Conservation (phyloP, 2,888 invertebrate genomes). For the Stenodema calcarata region DNA sequence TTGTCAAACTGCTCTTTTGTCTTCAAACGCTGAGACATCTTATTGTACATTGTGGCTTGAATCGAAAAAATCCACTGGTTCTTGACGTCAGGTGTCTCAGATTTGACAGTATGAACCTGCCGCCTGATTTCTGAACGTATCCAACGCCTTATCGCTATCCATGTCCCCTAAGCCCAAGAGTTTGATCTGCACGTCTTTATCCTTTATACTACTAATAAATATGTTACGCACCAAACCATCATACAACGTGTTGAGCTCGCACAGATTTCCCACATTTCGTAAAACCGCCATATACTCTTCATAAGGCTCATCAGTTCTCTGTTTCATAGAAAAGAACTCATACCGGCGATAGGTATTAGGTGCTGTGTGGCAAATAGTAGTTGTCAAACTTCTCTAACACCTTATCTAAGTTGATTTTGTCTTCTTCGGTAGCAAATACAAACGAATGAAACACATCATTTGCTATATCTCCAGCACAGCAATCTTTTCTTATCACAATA, state of each 20-base stretch:
- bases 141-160: neutral
- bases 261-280: neutral
- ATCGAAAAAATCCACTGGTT: neutral
- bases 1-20: too few species aligned
- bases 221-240: neutral
- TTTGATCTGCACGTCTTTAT: neutral
- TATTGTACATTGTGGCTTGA: too few species aligned
- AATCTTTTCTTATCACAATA: too few species aligned
- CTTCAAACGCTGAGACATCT: too few species aligned
- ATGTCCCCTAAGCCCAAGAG: neutral
- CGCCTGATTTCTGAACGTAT: neutral
- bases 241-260: neutral
- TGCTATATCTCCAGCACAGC: neutral
- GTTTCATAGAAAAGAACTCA: neutral
- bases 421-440: too few species aligned
- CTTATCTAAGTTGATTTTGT: too few species aligned
- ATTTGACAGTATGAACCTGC: too few species aligned
- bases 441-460: neutral
- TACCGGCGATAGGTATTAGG: neutral
- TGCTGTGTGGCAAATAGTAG: neutral
- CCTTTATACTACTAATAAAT: neutral
- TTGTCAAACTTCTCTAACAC: neutral
- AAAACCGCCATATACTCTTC: neutral
- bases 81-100: neutral
- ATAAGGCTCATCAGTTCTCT: neutral